A percentile compares a stretch with the other conserved stretches of the same genome.
Conservation (phyloP, 2,888 invertebrate genomes). For the Hydrotaea diabolus region DNA sequence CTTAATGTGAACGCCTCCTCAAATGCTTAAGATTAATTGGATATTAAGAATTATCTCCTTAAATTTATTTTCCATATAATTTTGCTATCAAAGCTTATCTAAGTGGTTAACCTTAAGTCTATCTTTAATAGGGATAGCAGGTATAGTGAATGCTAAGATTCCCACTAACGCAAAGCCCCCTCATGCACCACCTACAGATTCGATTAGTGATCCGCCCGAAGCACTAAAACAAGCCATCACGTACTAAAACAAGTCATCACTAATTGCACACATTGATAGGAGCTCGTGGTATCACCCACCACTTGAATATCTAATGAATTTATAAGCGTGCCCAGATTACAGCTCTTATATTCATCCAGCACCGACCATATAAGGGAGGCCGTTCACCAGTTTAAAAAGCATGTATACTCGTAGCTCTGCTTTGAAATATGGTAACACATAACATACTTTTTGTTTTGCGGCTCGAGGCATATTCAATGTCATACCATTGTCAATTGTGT, state of each 20-base stretch:
- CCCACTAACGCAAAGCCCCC: too few species aligned
- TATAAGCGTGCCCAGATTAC: conserved; percentile 3
- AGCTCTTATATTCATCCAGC: neutral
- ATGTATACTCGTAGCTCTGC: neutral
- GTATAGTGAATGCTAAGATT: too few species aligned
- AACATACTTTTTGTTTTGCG: neutral
- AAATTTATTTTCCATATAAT: too few species aligned
- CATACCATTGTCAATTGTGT: neutral
- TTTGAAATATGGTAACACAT: neutral
- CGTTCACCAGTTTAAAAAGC: neutral
- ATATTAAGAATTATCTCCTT: too few species aligned
- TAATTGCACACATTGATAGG: neutral
- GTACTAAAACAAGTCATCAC: neutral
- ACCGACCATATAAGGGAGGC: neutral
- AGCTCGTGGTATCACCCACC: neutral
- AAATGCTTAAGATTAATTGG: too few species aligned
- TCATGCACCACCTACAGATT: neutral
- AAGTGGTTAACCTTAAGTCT: too few species aligned
- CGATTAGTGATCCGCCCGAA: too few species aligned
- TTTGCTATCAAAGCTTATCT: too few species aligned
- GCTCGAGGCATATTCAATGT: neutral
- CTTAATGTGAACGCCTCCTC: too few species aligned
- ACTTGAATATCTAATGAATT: neutral
- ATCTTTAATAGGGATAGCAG: too few species aligned
- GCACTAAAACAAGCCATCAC: neutral